A percentile compares a stretch with the other conserved stretches of the same genome.
phyloP scores from a whole-genome alignment of 2,797 vertebrate species.

The Huso huso region DNA sequence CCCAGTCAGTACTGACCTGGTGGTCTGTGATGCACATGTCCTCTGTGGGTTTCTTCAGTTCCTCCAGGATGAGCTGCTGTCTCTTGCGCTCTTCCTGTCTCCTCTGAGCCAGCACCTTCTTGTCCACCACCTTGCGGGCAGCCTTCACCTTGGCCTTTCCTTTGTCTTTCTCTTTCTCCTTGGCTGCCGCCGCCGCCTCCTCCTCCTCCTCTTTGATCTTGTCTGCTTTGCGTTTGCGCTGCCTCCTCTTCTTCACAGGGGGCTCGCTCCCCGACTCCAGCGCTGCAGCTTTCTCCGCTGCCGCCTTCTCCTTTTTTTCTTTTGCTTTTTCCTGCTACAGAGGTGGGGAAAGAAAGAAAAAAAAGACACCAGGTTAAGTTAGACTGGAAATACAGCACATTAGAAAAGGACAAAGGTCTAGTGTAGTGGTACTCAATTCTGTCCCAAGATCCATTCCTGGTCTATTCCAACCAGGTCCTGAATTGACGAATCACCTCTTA shows the following conservation, averaged over 20 bases:
- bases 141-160: conserved; percentile 68
- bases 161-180: conserved; percentile 3
- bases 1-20: conserved; percentile 52
- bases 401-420: no score
- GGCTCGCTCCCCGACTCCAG: conserved; percentile 17
- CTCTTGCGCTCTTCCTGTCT: conserved; percentile 79
- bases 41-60: conserved; percentile 90
- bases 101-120: conserved; percentile 65
- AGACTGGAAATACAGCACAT: not conserved
- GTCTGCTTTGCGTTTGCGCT: conserved; percentile 48
- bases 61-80: conserved; percentile 84
- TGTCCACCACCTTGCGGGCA: conserved; percentile 69
- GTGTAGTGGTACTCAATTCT: no score
- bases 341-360: conserved; percentile 3
- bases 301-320: conserved; percentile 34
- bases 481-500: no score
- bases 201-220: conserved; percentile 33
- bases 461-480: no score
- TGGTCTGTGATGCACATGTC: conserved; percentile 94
- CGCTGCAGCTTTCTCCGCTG: conserved; percentile 19
- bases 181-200: conserved; percentile 34
- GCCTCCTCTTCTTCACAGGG: conserved; percentile 48
- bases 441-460: no score
- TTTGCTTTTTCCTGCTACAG: conserved; percentile 47
- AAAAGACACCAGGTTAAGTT: not conserved